Evolutionary conservation across 2,888 invertebrate genomes (phyloP).

Genomic region (Zygothrica quintamaculata): DNA sequence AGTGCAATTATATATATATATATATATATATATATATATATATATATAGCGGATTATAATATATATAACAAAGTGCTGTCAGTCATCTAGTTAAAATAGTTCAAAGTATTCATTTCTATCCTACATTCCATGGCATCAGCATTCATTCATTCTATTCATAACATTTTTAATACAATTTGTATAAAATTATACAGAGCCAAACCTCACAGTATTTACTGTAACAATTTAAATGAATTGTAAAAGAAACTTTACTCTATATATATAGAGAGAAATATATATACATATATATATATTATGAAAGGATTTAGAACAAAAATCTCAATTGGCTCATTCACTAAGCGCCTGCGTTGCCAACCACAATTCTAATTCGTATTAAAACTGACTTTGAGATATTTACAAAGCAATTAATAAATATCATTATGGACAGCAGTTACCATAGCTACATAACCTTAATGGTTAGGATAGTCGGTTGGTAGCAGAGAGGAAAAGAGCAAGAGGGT

Average conservation of each 20-base stretch:
- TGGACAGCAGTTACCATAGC: constrained; percentile 41
- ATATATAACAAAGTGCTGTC: constrained; percentile 14
- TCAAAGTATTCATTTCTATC: constrained; percentile 25
- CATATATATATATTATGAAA: too few species aligned
- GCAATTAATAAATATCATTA: constrained; percentile 74
- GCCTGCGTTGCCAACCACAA: constrained; percentile 30
- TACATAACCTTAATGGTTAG: constrained; percentile 9
- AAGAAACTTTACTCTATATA: too few species aligned
- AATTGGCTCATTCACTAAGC: constrained; percentile 32
- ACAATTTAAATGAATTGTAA: too few species aligned
- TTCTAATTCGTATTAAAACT: constrained; percentile 53
- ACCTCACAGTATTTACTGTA: constrained; percentile 2
- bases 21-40: constrained; percentile 14
- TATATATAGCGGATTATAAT: constrained; percentile 28
- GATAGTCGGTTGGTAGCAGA: constrained; percentile 15
- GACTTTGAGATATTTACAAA: constrained; percentile 58
- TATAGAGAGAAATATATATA: too few species aligned
- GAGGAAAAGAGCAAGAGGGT: constrained; percentile 4
- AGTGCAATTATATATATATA: constrained; percentile 13
- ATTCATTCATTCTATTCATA: constrained; percentile 5
- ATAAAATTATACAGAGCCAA: constrained; percentile 17
- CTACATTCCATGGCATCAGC: constrained; percentile 1
- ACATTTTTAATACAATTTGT: constrained; percentile 31
- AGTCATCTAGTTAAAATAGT: constrained; percentile 20
- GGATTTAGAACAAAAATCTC: constrained; percentile 24